Base-by-base conservation (phyloP, 2,797 vertebrate species). In the Lutjanus campechanus region DNA sequence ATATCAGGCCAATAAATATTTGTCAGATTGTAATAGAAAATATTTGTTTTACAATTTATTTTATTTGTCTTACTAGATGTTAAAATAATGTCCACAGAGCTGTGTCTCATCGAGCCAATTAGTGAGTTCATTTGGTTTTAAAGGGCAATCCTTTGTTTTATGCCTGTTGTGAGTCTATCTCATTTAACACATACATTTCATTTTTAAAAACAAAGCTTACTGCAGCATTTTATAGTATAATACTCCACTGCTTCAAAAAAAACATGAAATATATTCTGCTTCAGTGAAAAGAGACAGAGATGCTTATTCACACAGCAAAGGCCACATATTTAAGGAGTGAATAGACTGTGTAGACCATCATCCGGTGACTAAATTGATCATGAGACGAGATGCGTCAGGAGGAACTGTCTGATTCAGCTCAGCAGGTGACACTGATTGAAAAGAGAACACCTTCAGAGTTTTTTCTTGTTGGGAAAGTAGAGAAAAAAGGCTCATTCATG, bases 381-480 rank as follows among this genome's bases (percentile, higher is more conserved):
- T 16, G 49, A 70, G 67, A 53, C 11, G 15, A 53, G 41, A 76
- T 66, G 41, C 7, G 5, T 59, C 47, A 47, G 16, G 47, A 47
- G 16, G 47, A 54, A 36, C 25, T 7, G 11, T 75, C 40, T 56
- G 67, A 62, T 72, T 79, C 58, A 69, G 59, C 73, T 58, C 60
- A 53, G 64, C 55, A 55, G 55, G 78, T 68, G 66, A 69, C 54
- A 72, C n/a, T 81, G 54, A 72, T 49, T 75, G 20, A 58, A 74
- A 73, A 43, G 6, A 73, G n/a, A 36, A 67, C 49, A 49, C 10
- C 58, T 11, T 60, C 8, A 11, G 50, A 49, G 44, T 40, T 67
- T 73, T 54, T 55, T 11, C 2, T 11, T 12, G 56, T 36, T 40
- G 11, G 11, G 11, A 12, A 65, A 55, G 19, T 29, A 47, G 41